Evolutionary conservation across 2,797 vertebrate species (phyloP), one percentile per base, ranked within the genome.

Genomic region (Florisuga fusca): DNA sequence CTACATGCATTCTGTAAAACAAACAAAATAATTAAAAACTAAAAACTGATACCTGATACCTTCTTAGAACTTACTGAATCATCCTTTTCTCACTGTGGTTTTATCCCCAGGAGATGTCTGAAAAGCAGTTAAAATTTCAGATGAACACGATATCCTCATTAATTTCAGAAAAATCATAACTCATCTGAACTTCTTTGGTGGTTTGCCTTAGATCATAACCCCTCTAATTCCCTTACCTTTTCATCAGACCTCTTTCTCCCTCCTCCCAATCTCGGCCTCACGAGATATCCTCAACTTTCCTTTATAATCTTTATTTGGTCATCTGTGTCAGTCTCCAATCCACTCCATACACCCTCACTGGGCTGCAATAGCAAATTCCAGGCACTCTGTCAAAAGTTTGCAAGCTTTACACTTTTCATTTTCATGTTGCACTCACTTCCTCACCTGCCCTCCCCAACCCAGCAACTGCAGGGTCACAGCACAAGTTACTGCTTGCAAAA

Each of bases 141-240:
- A 76, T 62, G 13, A 75, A 87, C 12, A 38, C 31, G 9, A 78
- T 73, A 57, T 69, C 88, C 9, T 45, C 68, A 81, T 66, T 80
- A 81, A 62, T 78, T 88, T 78, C 59, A 73, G 59, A 85, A 89
- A 80, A 87, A 69, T 33, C 9, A 12, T 89, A 55, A 72, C 29
- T 20, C 5, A 53, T 18, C 48, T 58, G 48, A 87, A 13, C 27
- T 76, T 86, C 27, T 16, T 45, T 41, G 13, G 29, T 36, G 26
- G 50, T 54, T 84, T 79, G n/a, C 58, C 59, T 19, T 10, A 75
- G 15, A 54, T 75, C 58, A 64, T 15, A 80, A 31, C 1, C 7
- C 10, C 5, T 81, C 80, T 86, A 75, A 61, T 48, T 7, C 33
- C 17, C 15, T 6, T 2, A 73, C 2, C 12, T 86, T 86, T 76